Base-by-base conservation (phyloP, 2,888 invertebrate genomes). In the Criorhina ranunculi region DNA sequence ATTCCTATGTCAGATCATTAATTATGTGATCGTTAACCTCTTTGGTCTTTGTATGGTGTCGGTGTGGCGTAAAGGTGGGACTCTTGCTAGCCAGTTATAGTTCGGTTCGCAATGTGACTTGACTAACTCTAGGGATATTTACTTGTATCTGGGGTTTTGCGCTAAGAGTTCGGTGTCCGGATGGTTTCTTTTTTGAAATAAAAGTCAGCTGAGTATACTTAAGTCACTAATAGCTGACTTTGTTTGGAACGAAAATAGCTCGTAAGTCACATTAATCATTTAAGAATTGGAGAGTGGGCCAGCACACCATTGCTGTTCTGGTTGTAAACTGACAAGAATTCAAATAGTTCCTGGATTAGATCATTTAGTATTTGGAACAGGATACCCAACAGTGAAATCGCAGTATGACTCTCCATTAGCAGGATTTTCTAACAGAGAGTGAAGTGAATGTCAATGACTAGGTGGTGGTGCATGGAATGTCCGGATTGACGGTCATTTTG, bases 1-100 rank as follows among this genome's bases (percentile, higher is more conserved):
- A 82, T 86, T 75, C 82, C 81, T 87, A 86, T 86, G 87, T 87
- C 87, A 81, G 87, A 87, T 88, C 87, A 88, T 87, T 88, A 88
- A 87, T 88, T 88, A 88, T 88, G 77, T 88, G 87, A 88, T 87
- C 87, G 87, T 87, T 87, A 87, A 87, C 87, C 87, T 81, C 75
- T 60, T 73, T 72, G 76, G 55, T 9, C 46, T 62, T 73, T 79
- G 49, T 69, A 77, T 80, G 53, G 60, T 66, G 51, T 11, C 44
- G 73, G 67, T 35, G 64, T 40, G 31, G 55, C 64, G 19, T 57
- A 69, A 57, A 66, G 66, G 75, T 75, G 57, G 55, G 37, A 66
- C 55, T 57, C 35, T 57, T 75, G 24, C 24, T 62, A 40, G 49
- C 35, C 73, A 46, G 66, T 55, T 64, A 49, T 49, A 60, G 37